Evolutionary conservation across 2,113 vertebrate species (phyloP), one percentile per base, ranked within the genome.

Genomic region (Zosterops hypoxanthus): DNA sequence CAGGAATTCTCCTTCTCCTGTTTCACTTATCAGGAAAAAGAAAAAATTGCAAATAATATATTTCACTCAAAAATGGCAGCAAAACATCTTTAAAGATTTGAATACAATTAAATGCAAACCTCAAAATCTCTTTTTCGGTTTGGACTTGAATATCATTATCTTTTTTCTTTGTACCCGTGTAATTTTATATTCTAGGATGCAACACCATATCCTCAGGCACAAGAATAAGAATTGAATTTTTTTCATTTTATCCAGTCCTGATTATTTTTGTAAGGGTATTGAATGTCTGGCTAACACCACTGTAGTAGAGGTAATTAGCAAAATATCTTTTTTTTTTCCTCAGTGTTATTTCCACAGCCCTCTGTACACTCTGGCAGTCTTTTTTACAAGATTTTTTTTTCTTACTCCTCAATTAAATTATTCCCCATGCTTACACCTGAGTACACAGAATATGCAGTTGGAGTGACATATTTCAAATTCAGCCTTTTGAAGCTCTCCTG

Each of bases 391-490:
- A 22, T 34, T 66, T 53, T 63, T 80, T 23, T 53, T 39, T 46
- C 53, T 77, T 31, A 56, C 15, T 89, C 28, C 21, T 92, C 44
- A 26, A 55, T 80, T 92, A 86, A 94, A 88, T 91, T 78, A 81
- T n/a, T 91, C 59, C 26, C 60, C 18, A 2, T 36, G n/a, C 82
- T 72, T 85, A 83, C 75, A 90, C 33, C 70, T 89, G 88, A 78
- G 65, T 46, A 87, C 52, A 72, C 31, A 72, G 55, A 76, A 63
- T 34, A 26, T 34, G 46, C 23, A 71, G 75, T 88, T 92, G 49
- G 12, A 86, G 53, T 87, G 87, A 85, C 90, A 84, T 49, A 60
- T 95, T 94, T 95, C 77, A 70, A 83, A 89, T 36, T 68, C 75
- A 59, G 12, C 19, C 65, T 87, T 91, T 90, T 33, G 26, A 81